Evolutionary conservation across 2,113 vertebrate species (phyloP).

Genomic region (Furnarius figulus): DNA sequence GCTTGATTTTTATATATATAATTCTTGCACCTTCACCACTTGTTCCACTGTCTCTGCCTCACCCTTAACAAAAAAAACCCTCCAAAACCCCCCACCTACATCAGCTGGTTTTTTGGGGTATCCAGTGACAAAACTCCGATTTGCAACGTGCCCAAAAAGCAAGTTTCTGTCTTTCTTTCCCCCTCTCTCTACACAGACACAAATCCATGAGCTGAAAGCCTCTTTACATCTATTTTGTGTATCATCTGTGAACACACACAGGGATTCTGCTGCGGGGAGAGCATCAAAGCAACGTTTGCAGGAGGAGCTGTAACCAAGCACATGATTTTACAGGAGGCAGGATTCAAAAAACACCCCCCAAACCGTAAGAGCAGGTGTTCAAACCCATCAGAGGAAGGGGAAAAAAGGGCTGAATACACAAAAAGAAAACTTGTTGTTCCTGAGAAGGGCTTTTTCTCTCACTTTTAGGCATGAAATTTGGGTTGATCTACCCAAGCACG

Average conservation of each 20-base stretch:
- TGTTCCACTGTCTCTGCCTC: not conserved
- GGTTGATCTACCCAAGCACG: not conserved
- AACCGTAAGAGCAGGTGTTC: conserved; percentile 48
- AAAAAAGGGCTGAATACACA: not conserved
- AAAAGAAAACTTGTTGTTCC: not conserved
- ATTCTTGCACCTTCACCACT: not conserved
- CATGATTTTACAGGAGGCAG: not conserved
- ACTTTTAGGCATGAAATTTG: not conserved
- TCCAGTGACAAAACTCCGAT: not conserved
- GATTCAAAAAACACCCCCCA: not conserved
- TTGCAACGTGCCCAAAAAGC: not conserved
- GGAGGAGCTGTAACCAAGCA: not conserved
- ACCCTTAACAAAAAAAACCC: not conserved
- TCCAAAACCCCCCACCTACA: not conserved
- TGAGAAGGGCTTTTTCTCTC: not conserved
- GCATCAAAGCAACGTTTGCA: not conserved
- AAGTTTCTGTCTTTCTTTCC: not conserved
- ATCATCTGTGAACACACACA: not conserved
- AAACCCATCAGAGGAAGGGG: not conserved
- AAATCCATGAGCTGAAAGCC: not conserved
- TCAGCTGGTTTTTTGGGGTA: not conserved
- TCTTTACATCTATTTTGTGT: too few relatives aligned
- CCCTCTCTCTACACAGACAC: not conserved
- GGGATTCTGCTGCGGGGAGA: not conserved
- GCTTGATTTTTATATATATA: not conserved